Base-by-base conservation (phyloP, 2,797 vertebrate species). In the Lacerta agilis region DNA sequence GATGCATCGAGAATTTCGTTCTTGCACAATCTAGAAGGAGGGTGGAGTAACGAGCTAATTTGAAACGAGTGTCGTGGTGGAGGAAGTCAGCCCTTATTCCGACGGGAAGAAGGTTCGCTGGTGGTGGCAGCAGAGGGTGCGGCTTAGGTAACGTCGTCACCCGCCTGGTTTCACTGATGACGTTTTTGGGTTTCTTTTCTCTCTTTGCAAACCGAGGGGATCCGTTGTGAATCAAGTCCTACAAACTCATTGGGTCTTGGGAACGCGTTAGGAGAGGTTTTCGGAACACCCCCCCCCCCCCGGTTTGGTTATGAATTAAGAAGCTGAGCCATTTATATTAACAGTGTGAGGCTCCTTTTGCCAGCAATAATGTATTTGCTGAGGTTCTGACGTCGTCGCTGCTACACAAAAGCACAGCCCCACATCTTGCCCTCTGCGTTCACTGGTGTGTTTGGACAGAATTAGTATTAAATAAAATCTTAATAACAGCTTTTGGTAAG, bases 1-100 rank as follows among this genome's bases (percentile, higher is more conserved):
- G 91, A 88, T 87, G 88, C 90, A 88, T 91, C 29, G 88, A 81
- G 90, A 87, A 83, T 94, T 91, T 79, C 76, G 69, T 88, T 92
- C 93, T 97, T 97, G 95, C 97, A 95, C 97, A 96, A 97, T 97
- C 96, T 96, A 93, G 61, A 89, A 88, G 91, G 93, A 95, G 96
- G 96, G 96, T 96, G 96, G 96, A 96, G 96, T 90, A 95, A 94
- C 89, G 91, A 94, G 93, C 95, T 95, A 96, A 96, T 92, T 95
- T 94, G 93, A 94, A 96, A 95, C 93, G 96, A 96, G 96, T 94
- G 94, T 92, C 86, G 89, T 82, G 84, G 94, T 89, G 95, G 87
- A 95, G 94, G 95, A 95, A 93, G 94, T 83, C 82, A 82, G 66
- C 79, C n/a, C 71, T 41, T 86, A 88, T 82, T 45, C 82, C 83